phyloP scores from a whole-genome alignment of 1,140 invertebrate genomes.

The Saccostrea cuccullata region DNA sequence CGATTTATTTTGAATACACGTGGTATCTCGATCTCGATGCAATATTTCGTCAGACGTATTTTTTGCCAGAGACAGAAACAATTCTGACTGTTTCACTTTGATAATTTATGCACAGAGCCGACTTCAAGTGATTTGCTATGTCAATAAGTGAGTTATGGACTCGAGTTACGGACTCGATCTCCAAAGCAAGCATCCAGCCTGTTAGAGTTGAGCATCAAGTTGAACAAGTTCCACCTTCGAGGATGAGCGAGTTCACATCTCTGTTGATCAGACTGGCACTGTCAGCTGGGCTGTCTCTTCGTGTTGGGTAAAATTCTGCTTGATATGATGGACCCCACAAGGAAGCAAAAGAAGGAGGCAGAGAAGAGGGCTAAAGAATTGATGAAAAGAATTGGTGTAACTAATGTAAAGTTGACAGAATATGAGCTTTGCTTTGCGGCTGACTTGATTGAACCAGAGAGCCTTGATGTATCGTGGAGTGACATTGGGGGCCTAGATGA shows the following conservation, averaged over 20 bases:
- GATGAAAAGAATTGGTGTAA: slow-evolving; percentile 32
- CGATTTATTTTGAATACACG: background rate
- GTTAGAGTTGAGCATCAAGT: too few species aligned
- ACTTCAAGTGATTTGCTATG: background rate
- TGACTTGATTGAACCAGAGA: too few species aligned
- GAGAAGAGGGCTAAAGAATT: slow-evolving; percentile 75
- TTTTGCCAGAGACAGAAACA: background rate
- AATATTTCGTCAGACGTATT: background rate
- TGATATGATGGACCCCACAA: slow-evolving; percentile 81
- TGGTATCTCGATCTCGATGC: background rate
- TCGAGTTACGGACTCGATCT: background rate
- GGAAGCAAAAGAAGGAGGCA: slow-evolving; percentile 80
- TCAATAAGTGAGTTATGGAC: background rate
- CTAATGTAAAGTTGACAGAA: slow-evolving; percentile 84
- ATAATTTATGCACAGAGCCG: background rate
- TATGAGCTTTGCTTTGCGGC: slow-evolving; percentile 98
- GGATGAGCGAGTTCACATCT: slow-evolving; percentile 6
- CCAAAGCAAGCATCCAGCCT: background rate
- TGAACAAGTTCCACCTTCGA: background rate
- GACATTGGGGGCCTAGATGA: too few species aligned
- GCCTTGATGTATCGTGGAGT: too few species aligned
- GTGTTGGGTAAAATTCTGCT: too few species aligned
- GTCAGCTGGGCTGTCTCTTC: slow-evolving; percentile 90
- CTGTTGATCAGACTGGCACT: slow-evolving; percentile 84
- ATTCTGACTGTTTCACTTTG: background rate